phyloP scores from a whole-genome alignment of 2,888 invertebrate species.

The Eubasilissa splendida region DNA sequence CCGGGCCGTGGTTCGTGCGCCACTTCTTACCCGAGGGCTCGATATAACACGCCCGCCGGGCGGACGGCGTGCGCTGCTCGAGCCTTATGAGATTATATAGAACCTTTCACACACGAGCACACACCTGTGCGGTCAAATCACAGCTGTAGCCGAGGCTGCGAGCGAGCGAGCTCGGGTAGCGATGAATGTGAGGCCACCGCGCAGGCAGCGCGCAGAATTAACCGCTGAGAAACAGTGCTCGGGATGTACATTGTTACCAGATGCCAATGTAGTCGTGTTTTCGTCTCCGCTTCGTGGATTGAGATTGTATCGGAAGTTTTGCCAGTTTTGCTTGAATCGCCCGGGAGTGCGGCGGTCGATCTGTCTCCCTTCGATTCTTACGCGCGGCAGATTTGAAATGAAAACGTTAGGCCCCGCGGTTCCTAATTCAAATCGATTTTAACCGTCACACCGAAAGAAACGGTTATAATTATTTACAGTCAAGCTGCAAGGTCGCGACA shows the following conservation, averaged over 20 bases:
- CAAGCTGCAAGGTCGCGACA: slow-evolving; percentile 4
- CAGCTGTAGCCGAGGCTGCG: slow-evolving; percentile 48
- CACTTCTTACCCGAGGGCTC: neutral
- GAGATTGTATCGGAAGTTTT: slow-evolving; percentile 39
- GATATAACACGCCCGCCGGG: neutral
- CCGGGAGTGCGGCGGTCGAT: slow-evolving; percentile 21
- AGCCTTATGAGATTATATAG: slow-evolving; percentile 36
- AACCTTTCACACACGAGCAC: slow-evolving; percentile 45
- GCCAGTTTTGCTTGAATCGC: slow-evolving; percentile 46
- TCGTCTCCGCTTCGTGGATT: slow-evolving; percentile 7
- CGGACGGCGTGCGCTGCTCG: neutral
- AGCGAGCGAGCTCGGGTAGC: slow-evolving; percentile 5
- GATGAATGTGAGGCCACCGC: slow-evolving; percentile 19
- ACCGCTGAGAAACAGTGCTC: neutral
- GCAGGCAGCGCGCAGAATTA: neutral
- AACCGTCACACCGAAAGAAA: slow-evolving; percentile 37
- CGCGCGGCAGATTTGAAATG: slow-evolving; percentile 39
- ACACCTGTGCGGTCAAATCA: slow-evolving; percentile 50
- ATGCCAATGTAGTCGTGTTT: neutral
- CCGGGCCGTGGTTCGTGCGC: neutral
- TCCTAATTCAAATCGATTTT: slow-evolving; percentile 41
- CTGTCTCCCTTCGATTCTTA: neutral
- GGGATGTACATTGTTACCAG: neutral
- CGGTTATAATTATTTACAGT: slow-evolving; percentile 19
- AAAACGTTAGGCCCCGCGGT: slow-evolving; percentile 37